These are phyloP conservation scores for Zoroaster sp. DNA, from an alignment of 53 echinoderm and acorn worm genomes.

Conservation along the genomic window DNA sequence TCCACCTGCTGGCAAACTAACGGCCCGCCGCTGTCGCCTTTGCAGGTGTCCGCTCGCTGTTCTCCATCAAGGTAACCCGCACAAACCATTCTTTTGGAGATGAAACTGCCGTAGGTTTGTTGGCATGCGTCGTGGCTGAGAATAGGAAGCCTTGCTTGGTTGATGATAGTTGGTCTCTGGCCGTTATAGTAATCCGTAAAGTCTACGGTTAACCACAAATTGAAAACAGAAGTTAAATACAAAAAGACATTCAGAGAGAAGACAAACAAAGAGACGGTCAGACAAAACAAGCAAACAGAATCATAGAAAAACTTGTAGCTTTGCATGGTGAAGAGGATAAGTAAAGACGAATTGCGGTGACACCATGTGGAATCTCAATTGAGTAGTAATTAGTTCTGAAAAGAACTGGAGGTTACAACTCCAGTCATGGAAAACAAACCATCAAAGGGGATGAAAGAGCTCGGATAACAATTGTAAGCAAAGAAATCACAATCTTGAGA, in stretches of 20 bases:
- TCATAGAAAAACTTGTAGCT: neutral
- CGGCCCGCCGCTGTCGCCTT: constrained; percentile 97
- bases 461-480: neutral
- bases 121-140: constrained; percentile 64
- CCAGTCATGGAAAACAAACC: neutral
- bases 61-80: constrained; percentile 66
- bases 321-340: no score
- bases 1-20: constrained; percentile 71
- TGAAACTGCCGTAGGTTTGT: constrained; percentile 62
- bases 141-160: constrained; percentile 81
- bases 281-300: neutral
- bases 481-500: neutral
- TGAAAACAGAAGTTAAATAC: neutral
- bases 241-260: no score
- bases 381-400: no score
- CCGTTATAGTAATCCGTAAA: constrained; percentile 37
- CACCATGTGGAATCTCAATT: no score
- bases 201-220: constrained; percentile 16
- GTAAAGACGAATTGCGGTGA: no score
- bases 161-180: constrained; percentile 63
- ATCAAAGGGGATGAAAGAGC: neutral
- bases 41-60: constrained; percentile 80
- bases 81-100: constrained; percentile 74
- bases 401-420: no score
- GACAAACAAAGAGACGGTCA: neutral